A percentile compares a stretch with the other conserved stretches of the same genome.
These are phyloP conservation scores for Polypterus senegalus DNA, from an alignment of 2,113 vertebrate species.

Conservation along the genomic window DNA sequence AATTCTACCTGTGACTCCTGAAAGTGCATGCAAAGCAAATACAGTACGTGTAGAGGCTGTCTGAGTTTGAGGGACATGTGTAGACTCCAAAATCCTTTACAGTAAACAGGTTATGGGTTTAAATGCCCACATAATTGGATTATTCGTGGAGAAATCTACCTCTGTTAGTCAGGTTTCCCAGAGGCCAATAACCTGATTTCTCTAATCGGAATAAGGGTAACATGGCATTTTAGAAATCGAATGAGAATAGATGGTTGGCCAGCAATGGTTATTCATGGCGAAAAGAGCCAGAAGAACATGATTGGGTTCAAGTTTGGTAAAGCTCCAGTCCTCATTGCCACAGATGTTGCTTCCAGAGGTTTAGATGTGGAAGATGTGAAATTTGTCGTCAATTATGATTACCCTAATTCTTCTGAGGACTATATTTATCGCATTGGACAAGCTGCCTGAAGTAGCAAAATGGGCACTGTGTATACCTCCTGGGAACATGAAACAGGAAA, in stretches of 20 bases:
- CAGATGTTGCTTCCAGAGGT: conserved; percentile 94
- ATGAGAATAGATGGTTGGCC: conserved; percentile 62
- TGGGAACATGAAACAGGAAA: conserved; percentile 97
- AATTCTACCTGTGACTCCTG: too few relatives aligned
- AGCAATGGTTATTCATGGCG: conserved; percentile 96
- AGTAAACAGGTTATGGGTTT: too few relatives aligned
- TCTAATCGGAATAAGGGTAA: too few relatives aligned
- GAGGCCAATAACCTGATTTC: too few relatives aligned
- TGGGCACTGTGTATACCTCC: conserved; percentile 97
- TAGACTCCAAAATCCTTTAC: too few relatives aligned
- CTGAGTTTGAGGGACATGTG: too few relatives aligned
- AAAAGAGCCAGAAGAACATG: conserved; percentile 94
- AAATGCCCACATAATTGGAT: too few relatives aligned
- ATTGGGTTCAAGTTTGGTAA: conserved; percentile 98
- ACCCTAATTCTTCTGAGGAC: conserved; percentile 99
- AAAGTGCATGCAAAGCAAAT: too few relatives aligned
- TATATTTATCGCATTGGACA: conserved; percentile 99
- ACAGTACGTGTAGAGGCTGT: too few relatives aligned
- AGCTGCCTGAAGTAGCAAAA: conserved; percentile 98
- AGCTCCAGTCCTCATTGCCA: conserved; percentile 96
- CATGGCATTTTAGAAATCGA: too few relatives aligned
- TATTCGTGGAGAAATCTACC: too few relatives aligned
- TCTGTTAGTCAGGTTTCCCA: too few relatives aligned
- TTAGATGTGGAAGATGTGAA: conserved; percentile 99
- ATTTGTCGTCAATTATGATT: conserved; percentile 99